Base-by-base conservation (phyloP, 2,113 vertebrate genomes). In the Macquaria australasica region DNA sequence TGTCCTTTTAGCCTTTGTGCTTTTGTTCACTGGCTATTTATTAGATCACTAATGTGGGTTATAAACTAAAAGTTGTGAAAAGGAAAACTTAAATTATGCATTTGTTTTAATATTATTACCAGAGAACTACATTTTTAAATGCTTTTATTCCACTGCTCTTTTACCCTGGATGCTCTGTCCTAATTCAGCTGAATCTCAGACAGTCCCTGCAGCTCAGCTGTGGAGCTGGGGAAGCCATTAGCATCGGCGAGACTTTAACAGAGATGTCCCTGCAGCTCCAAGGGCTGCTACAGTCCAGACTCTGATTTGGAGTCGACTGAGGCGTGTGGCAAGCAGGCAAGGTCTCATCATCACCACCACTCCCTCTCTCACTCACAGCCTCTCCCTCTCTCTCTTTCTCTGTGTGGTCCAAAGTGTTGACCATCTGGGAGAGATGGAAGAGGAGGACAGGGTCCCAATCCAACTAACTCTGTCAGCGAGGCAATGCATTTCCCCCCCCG, bases 401-500 rank as follows among this genome's bases (percentile, higher is more conserved):
- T 71, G 91, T 94, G 93, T 82, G 84, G 93, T 92, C 90, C 64
- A 80, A 88, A 87, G 81, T 81, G 72, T 81, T 67, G 90, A 86
- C 82, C 91, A 89, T 86, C 87, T 92, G 88, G 90, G 90, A 93
- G 77, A 77, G 59, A 81, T 73, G 85, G 86, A 88, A 67, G 71
- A 78, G 34, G 18, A 91, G 77, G 88, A 90, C 82, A 72, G 79
- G 69, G 70, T 92, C 90, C 87, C 90, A 89, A 88, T 93, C 88
- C 89, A 93, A 91, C 91, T 90, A 87, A 87, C 88, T 90, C 91
- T 91, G 89, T 92, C 91, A 94, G 87, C 79, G 15, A 81, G 50
- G 81, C 87, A 72, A 78, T 67, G 83, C 76, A 34, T 81, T 83
- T 72, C 53, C 68, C 85, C 75, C 83, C 28, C 70, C 41, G 21